Conservation (phyloP, 2,113 vertebrate genomes). For the Ameiurus melas region DNA sequence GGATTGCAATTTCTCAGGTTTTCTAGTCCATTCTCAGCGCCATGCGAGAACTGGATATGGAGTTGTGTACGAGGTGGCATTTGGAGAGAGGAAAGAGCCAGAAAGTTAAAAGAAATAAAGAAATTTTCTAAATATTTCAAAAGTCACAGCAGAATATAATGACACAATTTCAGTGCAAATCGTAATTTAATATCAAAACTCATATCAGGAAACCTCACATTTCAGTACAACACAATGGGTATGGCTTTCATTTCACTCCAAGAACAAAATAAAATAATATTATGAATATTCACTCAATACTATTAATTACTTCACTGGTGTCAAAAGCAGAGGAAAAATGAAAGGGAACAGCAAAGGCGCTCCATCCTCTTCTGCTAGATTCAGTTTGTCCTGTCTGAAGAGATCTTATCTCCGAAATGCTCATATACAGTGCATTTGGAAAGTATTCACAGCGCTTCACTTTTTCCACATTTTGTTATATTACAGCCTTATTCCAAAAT, state of each 20-base stretch:
- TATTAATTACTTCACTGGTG: background rate
- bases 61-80: background rate
- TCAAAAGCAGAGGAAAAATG: constrained; percentile 19
- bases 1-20: constrained; percentile 39
- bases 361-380: background rate
- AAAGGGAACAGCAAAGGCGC: background rate
- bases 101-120: background rate
- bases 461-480: no score
- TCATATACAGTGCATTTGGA: no score
- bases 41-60: background rate
- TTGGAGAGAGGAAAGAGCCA: constrained; percentile 43
- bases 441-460: no score
- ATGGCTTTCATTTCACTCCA: constrained; percentile 27
- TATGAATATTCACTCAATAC: background rate
- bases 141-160: background rate
- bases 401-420: background rate
- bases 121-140: background rate
- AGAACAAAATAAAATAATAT: constrained; percentile 11
- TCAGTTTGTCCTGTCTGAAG: background rate
- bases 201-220: background rate
- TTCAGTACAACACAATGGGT: constrained; percentile 26
- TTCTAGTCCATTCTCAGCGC: background rate
- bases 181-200: constrained; percentile 46
- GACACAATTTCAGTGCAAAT: constrained; percentile 40
- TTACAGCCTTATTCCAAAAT: no score